phyloP scores from a whole-genome alignment of 1,140 invertebrate genomes.

The Panulirus ornatus region DNA sequence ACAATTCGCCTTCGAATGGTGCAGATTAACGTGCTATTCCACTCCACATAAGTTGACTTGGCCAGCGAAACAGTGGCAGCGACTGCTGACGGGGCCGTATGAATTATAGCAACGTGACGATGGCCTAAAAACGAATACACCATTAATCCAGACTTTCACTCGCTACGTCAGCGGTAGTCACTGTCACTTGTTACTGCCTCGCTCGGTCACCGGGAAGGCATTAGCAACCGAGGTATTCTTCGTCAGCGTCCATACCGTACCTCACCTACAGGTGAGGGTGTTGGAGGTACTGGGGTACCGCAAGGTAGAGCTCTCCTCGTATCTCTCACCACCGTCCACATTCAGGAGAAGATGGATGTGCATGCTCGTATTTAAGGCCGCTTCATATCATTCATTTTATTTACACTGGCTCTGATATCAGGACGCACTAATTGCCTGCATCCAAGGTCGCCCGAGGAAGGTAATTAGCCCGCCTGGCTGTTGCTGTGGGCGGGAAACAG shows the following conservation, averaged over 20 bases:
- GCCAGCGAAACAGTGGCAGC: background rate
- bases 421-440: slow-evolving; percentile 25
- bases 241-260: too few relatives aligned
- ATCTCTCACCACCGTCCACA: background rate
- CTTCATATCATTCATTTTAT: slow-evolving; percentile 26
- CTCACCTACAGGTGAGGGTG: background rate
- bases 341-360: background rate
- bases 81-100: background rate
- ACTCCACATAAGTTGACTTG: background rate
- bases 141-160: background rate
- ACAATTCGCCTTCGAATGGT: background rate
- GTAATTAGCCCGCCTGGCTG: background rate
- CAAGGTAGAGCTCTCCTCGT: background rate
- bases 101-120: background rate
- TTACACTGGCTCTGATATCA: slow-evolving; percentile 37
- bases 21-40: background rate
- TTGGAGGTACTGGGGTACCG: background rate
- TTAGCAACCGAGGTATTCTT: too few relatives aligned
- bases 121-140: background rate
- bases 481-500: background rate
- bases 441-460: background rate
- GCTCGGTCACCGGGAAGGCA: too few relatives aligned
- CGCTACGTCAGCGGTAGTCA: background rate
- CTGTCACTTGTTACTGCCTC: too few relatives aligned
- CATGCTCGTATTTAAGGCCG: background rate